Percentiles rank a stretch among this genome's conserved stretches.
Conservation (phyloP, 2,888 invertebrate genomes). For the Diploptera punctata region DNA sequence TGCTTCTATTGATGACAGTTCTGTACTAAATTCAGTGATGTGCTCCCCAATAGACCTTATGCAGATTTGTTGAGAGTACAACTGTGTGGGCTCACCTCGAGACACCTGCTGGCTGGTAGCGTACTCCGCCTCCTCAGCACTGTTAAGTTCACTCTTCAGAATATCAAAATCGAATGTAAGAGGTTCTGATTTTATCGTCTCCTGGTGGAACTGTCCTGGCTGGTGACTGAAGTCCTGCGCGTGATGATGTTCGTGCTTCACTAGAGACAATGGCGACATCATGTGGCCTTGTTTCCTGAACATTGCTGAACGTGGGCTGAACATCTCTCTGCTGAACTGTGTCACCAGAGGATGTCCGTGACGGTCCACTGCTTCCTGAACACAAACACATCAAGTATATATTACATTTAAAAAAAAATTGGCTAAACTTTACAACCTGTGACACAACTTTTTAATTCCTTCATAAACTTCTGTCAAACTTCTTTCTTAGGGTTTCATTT, state of each 20-base stretch:
- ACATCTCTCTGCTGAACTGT: constrained; percentile 69
- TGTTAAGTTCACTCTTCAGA: constrained; percentile 34
- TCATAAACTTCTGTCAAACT: no score
- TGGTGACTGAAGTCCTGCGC: not conserved
- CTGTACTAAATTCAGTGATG: no score
- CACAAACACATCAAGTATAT: no score
- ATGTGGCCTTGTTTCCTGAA: constrained; percentile 1
- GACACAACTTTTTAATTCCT: no score
- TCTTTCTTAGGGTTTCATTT: no score
- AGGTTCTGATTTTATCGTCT: not conserved
- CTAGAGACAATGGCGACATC: constrained; percentile 45
- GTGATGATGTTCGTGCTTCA: constrained; percentile 52
- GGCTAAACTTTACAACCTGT: no score
- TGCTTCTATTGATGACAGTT: no score
- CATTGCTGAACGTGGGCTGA: constrained; percentile 47
- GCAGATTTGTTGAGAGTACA: no score
- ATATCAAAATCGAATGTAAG: constrained; percentile 37
- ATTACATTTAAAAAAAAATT: no score
- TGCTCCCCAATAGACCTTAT: no score
- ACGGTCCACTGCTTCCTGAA: constrained; percentile 22
- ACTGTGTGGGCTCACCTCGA: constrained; percentile 46
- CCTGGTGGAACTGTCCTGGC: not conserved
- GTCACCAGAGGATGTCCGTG: constrained; percentile 53
- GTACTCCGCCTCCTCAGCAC: constrained; percentile 34
- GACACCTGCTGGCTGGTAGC: constrained; percentile 21